Evolutionary conservation across 2,888 invertebrate species (phyloP), one percentile per base, ranked within the genome.

Genomic region (Priocnemis perturbator): DNA sequence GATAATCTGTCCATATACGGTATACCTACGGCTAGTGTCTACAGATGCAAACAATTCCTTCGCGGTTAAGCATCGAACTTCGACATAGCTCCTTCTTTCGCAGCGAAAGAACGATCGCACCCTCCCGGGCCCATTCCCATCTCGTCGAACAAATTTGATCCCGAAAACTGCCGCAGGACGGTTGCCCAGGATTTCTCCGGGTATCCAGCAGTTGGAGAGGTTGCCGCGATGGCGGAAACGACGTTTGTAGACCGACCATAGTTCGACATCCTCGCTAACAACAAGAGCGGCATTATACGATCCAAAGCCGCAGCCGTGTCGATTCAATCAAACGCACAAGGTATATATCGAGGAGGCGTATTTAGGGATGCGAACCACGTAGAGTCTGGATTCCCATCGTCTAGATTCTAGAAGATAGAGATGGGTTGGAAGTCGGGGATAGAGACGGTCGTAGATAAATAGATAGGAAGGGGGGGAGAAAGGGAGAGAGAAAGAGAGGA

Each of bases 371-470:
- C 55, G 65, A 66, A 58, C 55, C 56, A 50, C 61, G 52, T 65
- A 55, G 52, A 64, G 57, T 17, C 14, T 19, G 52, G 64, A 73
- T 69, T 73, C 20, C 50, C 48, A 20, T 64, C 47, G 63, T 47
- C 55, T 64, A 55, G 55, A 67, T 60, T 47, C 55, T 64, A 55
- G 55, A 67, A 59, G 45, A 76, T 65, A 53, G 52, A 55, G 55
- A 59, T 47, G 56, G 11, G 67, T 26, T 52, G 55, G 71, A 55
- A 62, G 20, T 21, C 19, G 55, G 55, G 17, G 50, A 47, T 17
- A 50, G 50, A 19, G 50, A 17, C 14, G 37, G 11, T 37, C 11
- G 37, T 37, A 37, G 37, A 37, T 37, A 37, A 37, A 11, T 37
- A 37, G 37, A 7, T 37, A 37, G 11, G 37, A 37, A 37, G 37